Conservation (phyloP, 2,113 vertebrate species). For the pig (Sus scrofa) region DNA sequence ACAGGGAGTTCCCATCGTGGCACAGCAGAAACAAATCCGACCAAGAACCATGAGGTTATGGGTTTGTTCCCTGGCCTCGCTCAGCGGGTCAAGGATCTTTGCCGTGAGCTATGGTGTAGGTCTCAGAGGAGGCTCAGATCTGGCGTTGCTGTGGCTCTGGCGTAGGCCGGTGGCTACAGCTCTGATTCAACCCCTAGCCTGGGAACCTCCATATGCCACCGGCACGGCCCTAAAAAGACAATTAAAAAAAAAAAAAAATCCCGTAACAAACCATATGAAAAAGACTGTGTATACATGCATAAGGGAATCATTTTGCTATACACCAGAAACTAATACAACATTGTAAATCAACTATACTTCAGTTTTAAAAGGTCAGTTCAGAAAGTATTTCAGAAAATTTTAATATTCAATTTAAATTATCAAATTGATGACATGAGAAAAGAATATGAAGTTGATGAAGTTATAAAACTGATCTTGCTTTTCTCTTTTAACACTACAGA, state of each 20-base stretch:
- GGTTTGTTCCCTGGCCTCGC: too few relatives aligned
- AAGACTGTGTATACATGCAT: background rate
- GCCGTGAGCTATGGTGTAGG: too few relatives aligned
- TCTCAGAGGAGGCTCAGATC: too few relatives aligned
- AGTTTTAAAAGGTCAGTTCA: background rate
- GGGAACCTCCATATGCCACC: too few relatives aligned
- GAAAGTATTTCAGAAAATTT: background rate
- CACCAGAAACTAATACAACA: background rate
- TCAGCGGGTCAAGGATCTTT: too few relatives aligned
- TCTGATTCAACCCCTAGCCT: too few relatives aligned
- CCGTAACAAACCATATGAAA: background rate
- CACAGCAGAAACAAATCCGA: too few relatives aligned
- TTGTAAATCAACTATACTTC: background rate
- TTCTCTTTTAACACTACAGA: background rate
- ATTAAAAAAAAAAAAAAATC: background rate
- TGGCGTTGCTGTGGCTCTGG: too few relatives aligned
- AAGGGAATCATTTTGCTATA: background rate
- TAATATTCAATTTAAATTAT: background rate
- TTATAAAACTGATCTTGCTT: background rate
- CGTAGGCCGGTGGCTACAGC: too few relatives aligned
- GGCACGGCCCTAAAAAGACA: too few relatives aligned
- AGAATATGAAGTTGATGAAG: constrained; percentile 29
- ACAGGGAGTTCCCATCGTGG: too few relatives aligned
- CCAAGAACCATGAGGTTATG: too few relatives aligned
- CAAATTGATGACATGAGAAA: background rate